phyloP scores from a whole-genome alignment of 2,113 vertebrate genomes.

The Gila orcuttii region DNA sequence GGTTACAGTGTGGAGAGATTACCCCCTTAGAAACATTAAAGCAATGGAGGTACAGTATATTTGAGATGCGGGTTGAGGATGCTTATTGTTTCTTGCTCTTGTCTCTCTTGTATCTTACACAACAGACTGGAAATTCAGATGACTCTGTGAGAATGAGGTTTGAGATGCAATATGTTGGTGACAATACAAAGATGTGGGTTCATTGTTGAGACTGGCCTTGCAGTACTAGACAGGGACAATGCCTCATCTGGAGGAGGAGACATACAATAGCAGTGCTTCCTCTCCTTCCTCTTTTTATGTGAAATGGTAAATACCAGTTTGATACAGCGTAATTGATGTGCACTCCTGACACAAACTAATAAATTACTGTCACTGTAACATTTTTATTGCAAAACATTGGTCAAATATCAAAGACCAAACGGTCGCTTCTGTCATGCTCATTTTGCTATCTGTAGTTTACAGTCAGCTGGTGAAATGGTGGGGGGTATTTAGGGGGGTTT shows the following conservation, averaged over 20 bases:
- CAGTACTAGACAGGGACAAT: not conserved
- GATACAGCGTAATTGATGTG: too few relatives aligned
- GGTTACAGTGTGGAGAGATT: slow-evolving; percentile 23
- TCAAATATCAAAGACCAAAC: too few relatives aligned
- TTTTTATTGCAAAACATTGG: too few relatives aligned
- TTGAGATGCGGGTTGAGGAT: not conserved
- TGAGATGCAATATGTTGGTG: not conserved
- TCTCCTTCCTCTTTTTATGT: too few relatives aligned
- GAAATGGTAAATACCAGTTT: too few relatives aligned
- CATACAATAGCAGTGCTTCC: not conserved
- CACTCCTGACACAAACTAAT: too few relatives aligned
- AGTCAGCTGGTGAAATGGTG: too few relatives aligned
- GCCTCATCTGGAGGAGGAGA: not conserved
- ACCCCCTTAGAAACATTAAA: slow-evolving; percentile 1
- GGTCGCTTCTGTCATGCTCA: too few relatives aligned
- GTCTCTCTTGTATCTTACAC: not conserved
- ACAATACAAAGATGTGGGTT: slow-evolving; percentile 4
- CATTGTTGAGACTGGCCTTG: slow-evolving; percentile 25
- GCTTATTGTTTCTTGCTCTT: not conserved
- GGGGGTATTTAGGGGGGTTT: too few relatives aligned
- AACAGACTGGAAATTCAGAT: not conserved
- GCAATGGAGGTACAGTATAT: not conserved
- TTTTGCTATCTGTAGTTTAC: too few relatives aligned
- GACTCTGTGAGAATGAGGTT: not conserved
- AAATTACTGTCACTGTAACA: too few relatives aligned